Evolutionary conservation across 2,888 invertebrate species (phyloP).

Genomic region (Drosophila merina): DNA sequence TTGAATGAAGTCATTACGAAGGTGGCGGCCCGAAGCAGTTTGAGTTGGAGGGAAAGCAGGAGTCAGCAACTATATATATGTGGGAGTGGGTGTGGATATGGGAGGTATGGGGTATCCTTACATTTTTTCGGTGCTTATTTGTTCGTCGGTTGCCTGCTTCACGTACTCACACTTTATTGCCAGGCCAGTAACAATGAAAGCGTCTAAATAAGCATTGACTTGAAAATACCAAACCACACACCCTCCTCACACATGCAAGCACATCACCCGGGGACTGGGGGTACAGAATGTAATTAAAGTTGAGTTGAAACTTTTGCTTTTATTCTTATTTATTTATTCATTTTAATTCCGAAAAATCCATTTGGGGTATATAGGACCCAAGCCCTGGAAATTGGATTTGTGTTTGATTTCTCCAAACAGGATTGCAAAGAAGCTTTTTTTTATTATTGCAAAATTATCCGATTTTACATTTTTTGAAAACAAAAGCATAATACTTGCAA

Average conservation of each 20-base stretch:
- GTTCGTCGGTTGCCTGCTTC: constrained; percentile 51
- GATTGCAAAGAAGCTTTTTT: no score
- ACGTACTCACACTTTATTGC: constrained; percentile 62
- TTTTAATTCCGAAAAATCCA: constrained; percentile 50
- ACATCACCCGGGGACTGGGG: constrained; percentile 7
- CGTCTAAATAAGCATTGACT: constrained; percentile 76
- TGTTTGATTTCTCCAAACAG: no score
- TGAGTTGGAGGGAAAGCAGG: constrained; percentile 12
- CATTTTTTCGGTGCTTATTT: constrained; percentile 55
- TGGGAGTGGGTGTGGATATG: neutral
- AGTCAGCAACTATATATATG: constrained; percentile 63
- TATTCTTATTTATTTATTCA: constrained; percentile 78
- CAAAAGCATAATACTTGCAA: no score
- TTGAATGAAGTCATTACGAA: constrained; percentile 81
- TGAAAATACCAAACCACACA: constrained; percentile 28
- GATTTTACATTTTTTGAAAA: no score
- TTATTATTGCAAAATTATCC: no score
- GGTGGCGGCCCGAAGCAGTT: constrained; percentile 49
- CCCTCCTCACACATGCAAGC: constrained; percentile 9
- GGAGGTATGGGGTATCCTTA: constrained; percentile 26
- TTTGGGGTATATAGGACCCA: constrained; percentile 23
- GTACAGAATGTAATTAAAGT: constrained; percentile 75
- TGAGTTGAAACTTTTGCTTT: constrained; percentile 79
- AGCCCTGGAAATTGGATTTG: neutral
- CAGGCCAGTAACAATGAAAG: constrained; percentile 59